Conservation (phyloP, 1,140 invertebrate genomes). For the Heliconius hermathena region DNA sequence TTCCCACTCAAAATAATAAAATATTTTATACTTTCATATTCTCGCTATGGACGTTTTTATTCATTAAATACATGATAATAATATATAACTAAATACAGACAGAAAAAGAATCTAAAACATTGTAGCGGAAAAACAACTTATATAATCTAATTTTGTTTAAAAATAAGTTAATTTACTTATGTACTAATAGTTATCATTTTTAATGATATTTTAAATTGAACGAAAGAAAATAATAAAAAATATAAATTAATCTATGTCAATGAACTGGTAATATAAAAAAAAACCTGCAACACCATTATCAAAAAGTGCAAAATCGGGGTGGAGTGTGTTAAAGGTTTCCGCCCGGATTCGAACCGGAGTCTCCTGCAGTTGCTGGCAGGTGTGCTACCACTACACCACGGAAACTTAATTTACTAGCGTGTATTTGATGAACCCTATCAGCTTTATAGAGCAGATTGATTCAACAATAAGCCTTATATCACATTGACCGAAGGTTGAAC, state of each 20-base stretch:
- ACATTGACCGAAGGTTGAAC: background rate
- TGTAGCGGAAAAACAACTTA: no score
- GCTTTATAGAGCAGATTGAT: background rate
- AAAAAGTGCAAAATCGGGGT: background rate
- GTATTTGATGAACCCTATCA: background rate
- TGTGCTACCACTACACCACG: conserved; percentile 60
- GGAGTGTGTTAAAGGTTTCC: conserved; percentile 44
- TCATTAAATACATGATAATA: no score
- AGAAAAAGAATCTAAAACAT: no score
- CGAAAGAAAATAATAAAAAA: no score
- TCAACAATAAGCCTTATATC: background rate
- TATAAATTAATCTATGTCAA: no score
- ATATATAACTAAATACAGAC: no score
- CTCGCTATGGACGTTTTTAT: background rate
- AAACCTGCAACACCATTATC: no score
- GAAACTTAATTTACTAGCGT: conserved; percentile 16
- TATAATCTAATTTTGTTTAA: no score
- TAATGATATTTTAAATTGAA: no score
- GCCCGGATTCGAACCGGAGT: conserved; percentile 64
- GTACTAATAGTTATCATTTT: no score
- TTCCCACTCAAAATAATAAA: background rate
- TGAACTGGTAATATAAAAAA: no score
- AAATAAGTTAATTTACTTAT: no score
- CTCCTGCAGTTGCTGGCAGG: conserved; percentile 59
- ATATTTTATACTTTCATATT: background rate